Conservation (phyloP, 2,113 vertebrate species). For the Leucoraja erinaceus region DNA sequence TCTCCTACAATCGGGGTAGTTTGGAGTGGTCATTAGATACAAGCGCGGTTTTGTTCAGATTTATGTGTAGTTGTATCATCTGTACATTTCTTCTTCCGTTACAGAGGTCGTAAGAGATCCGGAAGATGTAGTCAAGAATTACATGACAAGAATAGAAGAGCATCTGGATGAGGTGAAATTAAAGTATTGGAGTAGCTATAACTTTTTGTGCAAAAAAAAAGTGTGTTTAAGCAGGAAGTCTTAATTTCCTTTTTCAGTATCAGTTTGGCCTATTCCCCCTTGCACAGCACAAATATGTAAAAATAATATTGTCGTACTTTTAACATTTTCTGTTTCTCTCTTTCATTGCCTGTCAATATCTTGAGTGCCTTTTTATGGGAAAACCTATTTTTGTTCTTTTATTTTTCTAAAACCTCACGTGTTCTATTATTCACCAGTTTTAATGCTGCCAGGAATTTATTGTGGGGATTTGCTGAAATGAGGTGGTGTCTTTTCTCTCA, state of each 20-base stretch:
- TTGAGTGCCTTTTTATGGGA: not conserved
- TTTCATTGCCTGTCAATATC: no score
- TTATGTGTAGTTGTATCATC: not conserved
- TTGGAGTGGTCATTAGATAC: not conserved
- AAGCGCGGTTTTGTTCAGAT: not conserved
- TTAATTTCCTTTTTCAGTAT: not conserved
- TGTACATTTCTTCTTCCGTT: not conserved
- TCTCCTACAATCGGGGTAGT: not conserved
- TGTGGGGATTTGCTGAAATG: not conserved
- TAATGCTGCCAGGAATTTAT: not conserved
- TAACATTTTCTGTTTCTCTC: no score
- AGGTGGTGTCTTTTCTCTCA: no score
- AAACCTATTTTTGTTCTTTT: not conserved
- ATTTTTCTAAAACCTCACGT: not conserved
- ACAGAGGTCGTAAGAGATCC: constrained; percentile 46
- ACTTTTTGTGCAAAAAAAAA: not conserved
- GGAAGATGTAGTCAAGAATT: constrained; percentile 63
- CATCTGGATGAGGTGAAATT: constrained; percentile 57
- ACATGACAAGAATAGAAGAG: constrained; percentile 56
- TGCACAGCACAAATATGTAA: not conserved
- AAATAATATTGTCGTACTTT: no score
- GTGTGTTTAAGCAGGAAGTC: not conserved
- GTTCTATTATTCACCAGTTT: not conserved
- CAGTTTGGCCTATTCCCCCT: not conserved
- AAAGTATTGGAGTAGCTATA: not conserved